These are phyloP conservation scores for Peromyscus eremicus DNA, from an alignment of 2,797 vertebrate species.

Conservation along the genomic window DNA sequence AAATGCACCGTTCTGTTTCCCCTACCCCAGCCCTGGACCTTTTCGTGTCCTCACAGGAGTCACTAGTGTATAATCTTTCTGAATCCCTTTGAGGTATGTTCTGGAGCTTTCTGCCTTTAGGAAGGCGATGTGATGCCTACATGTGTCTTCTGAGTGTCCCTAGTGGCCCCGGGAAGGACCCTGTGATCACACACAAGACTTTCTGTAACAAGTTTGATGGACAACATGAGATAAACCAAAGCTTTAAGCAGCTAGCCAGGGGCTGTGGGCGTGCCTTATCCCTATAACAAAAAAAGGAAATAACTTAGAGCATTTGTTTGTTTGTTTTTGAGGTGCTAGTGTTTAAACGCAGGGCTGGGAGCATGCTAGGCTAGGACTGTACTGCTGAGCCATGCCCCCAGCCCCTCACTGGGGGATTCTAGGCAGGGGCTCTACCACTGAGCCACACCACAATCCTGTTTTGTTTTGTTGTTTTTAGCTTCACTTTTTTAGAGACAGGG, in stretches of 20 bases:
- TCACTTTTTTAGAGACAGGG: neutral
- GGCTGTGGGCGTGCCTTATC: no score
- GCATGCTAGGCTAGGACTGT: neutral
- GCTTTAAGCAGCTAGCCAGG: neutral
- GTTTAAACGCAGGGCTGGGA: neutral
- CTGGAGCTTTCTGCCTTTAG: neutral
- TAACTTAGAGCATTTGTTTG: neutral
- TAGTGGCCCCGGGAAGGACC: neutral
- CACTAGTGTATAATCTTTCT: neutral
- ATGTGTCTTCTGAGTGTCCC: neutral
- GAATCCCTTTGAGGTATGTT: neutral
- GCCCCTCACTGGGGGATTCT: neutral
- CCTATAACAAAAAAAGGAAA: neutral
- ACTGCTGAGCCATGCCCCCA: neutral
- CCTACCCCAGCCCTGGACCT: fast-evolving
- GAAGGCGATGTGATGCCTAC: neutral
- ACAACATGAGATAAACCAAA: no score
- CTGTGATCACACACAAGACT: neutral
- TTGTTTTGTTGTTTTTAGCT: neutral
- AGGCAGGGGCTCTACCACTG: neutral
- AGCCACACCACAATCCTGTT: neutral
- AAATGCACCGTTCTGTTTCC: neutral
- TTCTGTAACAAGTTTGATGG: neutral
- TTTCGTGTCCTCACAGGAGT: neutral
- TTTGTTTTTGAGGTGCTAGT: neutral